Percentiles rank a stretch among this genome's conserved stretches.
Conservation (phyloP, 1,140 invertebrate species). For the Scaptomyza graminum region DNA sequence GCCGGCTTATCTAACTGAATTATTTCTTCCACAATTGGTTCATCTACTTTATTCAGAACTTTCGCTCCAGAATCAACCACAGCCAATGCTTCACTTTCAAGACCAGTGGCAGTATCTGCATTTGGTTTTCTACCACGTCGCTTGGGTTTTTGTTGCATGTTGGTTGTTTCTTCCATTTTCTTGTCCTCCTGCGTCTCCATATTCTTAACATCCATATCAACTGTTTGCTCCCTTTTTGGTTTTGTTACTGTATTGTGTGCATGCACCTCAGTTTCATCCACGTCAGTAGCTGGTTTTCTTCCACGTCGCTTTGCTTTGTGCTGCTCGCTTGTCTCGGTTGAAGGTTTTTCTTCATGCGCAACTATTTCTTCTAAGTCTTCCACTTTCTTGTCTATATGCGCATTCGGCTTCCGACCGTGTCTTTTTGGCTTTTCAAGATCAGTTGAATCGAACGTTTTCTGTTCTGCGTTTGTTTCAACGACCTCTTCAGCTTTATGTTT, state of each 20-base stretch:
- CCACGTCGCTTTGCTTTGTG: neutral
- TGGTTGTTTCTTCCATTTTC: neutral
- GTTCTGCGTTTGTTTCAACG: no score
- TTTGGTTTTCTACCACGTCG: slow-evolving; percentile 22
- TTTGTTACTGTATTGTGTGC: neutral
- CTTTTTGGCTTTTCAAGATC: neutral
- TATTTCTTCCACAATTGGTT: no score
- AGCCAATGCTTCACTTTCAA: no score
- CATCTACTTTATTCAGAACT: no score
- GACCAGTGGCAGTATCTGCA: neutral
- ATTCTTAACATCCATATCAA: no score
- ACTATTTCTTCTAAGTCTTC: neutral
- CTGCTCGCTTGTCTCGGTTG: neutral
- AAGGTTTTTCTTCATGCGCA: no score
- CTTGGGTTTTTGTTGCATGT: slow-evolving; percentile 14
- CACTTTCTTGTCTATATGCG: neutral
- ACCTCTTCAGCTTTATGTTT: no score
- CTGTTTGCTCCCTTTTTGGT: no score
- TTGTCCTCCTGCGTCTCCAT: neutral
- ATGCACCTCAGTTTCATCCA: neutral
- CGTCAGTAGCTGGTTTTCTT: neutral
- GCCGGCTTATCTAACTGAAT: no score
- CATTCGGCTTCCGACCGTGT: neutral
- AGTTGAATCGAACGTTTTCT: no score
- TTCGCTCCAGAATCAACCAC: neutral